Evolutionary conservation across 2,113 vertebrate species (phyloP), one percentile per base, ranked within the genome.

Genomic region (Melanerpes formicivorus): DNA sequence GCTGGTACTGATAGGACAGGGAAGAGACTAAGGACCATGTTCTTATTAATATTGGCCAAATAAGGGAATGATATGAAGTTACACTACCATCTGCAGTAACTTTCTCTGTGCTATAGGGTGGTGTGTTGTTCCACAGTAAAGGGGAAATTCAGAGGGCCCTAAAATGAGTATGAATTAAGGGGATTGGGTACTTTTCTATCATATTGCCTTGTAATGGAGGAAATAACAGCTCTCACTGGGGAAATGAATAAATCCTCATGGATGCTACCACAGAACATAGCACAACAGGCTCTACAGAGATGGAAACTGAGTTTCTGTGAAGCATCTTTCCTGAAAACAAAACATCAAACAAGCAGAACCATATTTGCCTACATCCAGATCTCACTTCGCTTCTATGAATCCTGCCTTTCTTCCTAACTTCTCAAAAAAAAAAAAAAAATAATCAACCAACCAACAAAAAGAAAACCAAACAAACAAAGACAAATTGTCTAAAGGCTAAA

Each of bases 11-110:
- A 60, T 2, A 58, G 48, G 18, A 48, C 12, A 42, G 66, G 15
- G 11, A 72, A 34, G 46, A 25, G 17, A n/a, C 16, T 1, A 62
- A 19, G 27, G 22, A 56, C 15, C 32, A 13, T 25, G 27, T 55
- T 66, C 71, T 52, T 10, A 58, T 30, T 59, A 30, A 14, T 76
- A 48, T 66, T 19, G 7, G 32, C 17, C 50, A 25, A 62, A 27
- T 14, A 62, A 52, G 18, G 16, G 26, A 74, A 56, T 0, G 0
- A 66, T 25, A 23, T 2, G 30, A 66, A 77, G 30, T 27, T 19
- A 40, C 32, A 13, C 17, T 19, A 67, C 14, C 69, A 32, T 13
- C 37, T 54, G 67, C 1, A 3, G 44, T 14, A 69, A 26, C 10
- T 62, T 34, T 11, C 27, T 34, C 15, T 56, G 32, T 46, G 42